Base-by-base conservation (phyloP, 2,113 vertebrate species). In the Sander vitreus region DNA sequence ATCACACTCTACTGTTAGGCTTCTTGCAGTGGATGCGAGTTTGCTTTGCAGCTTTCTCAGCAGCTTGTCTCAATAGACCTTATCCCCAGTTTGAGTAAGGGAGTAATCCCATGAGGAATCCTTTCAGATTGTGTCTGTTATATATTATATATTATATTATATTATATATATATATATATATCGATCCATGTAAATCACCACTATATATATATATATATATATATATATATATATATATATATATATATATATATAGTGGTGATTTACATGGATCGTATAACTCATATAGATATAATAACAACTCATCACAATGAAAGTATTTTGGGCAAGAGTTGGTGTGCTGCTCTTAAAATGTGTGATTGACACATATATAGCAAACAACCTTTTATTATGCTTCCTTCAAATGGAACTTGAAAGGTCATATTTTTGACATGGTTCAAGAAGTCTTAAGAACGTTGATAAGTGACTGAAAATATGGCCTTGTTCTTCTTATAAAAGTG, bases 1-100 rank as follows among this genome's bases (percentile, higher is more conserved):
- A 80, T 92, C 73, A 69, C 60, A 73, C 58, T 76, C 48, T 70
- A 76, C 30, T 60, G 60, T 50, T 82, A 57, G 50, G 33, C 73
- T 53, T 59, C 33, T 58, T 74, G 76, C 72, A 74, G 54, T 65
- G 39, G 67, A 89, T 79, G 69, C 21, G 11, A 85, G 58, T 85
- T 90, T 81, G 73, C 83, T 84, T 86, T 83, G 80, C 39, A 48
- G 72, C 70, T 58, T 77, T 66, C 59, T 78, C 75, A 67, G 81
- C 71, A 81, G 64, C 60, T 72, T 57, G 50, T 81, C 76, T 79
- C 67, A 79, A 67, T 57, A 77, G 45, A 54, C 55, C 18, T 54
- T 43, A 54, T 66, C 57, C 36, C 1, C 21, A 64, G 60, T 80
- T 71, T 64, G 13, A 65, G 55, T 23, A 23, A 74, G 45, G n/a